Evolutionary conservation across 2,888 invertebrate genomes (phyloP), one percentile per base, ranked within the genome.

Genomic region (Amblyteles armatorius): DNA sequence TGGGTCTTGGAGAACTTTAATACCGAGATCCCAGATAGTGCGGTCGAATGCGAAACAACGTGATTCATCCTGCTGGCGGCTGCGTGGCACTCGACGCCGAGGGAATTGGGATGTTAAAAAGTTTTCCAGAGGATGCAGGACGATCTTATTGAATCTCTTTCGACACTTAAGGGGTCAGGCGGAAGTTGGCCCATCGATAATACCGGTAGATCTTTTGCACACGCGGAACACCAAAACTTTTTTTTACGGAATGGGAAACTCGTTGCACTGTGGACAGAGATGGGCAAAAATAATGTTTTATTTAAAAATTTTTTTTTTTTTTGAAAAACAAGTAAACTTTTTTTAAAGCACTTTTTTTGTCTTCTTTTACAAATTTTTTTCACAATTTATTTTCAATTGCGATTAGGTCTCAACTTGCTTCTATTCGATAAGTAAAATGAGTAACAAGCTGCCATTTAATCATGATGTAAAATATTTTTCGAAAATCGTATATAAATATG

Each of bases 61-160:
- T 80, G 72, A 80, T 29, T 80, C 79, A 80, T 73, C 22, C 65
- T 29, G n/a, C 29, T 29, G 57, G 36, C 36, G 22, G 11, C 52
- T 22, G n/a, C 36, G 52, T 52, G 67, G 63, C 33, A 63, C 29
- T 29, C 16, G 16, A 16, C 26, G 63, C 16, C 6, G 33, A 33
- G 63, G 16, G n/a, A 63, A 63, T 33, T 13, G 29, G 63, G 33
- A 13, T 63, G 7, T 69, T 50, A 52, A 7, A 50, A 76, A 76
- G 16, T 65, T 76, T 65, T 63, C n/a, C 19, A 22, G 40, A 63
- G 33, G 63, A 16, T 33, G 63, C 16, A n/a, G 33, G 29, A 63
- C 2, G 33, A 33, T 63, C 63, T 13, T 2, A 33, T 63, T 33
- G 29, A 63, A 63, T 63, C 63, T 63, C 33, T 63, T 16, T 16